Evolutionary conservation across 2,797 vertebrate genomes (phyloP), one percentile per base, ranked within the genome.

Genomic region (Coregonus suidteri): DNA sequence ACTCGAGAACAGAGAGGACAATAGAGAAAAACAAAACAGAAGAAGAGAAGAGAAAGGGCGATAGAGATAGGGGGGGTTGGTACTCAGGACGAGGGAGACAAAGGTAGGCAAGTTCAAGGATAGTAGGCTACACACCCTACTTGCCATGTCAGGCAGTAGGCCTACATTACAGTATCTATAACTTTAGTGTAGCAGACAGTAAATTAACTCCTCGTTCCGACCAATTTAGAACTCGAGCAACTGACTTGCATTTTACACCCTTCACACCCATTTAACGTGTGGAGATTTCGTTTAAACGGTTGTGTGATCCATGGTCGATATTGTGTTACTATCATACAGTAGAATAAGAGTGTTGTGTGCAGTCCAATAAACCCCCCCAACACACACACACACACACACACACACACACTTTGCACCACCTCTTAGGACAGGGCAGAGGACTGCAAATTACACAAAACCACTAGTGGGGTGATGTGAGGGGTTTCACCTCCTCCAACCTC

Each of bases 391-490:
- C 35, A 25, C 52, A n/a, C n/a, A 25, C 15, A n/a, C 30, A 16
- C 35, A 31, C 56, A 53, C 14, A 0, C 35, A 25, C 52, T 41
- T 59, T 75, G 54, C 52, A 15, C 4, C 9, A 14, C 3, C 31
- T 34, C 31, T 34, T 34, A 47, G 54, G 30, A 62, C 72, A 74
- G 72, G 6, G 4, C 35, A 1, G 3, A 66, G 37, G 76, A 52
- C 59, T 72, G 53, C 31, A 72, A 73, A 79, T 62, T 66, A 13
- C 15, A 59, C 0, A 71, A 3, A 79, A 69, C 15, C 72, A 37
- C 64, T 56, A 70, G 56, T 59, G 71, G 47, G 51, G 76, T 53
- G 77, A 74, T 54, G 70, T 52, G 56, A 73, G 16, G 4, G 37
- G 6, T 0, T n/a, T 34, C 3, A 35, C 25, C n/a, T 5, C 13